Evolutionary conservation across 2,113 vertebrate genomes (phyloP).

Genomic region (Hemichromis elongatus): DNA sequence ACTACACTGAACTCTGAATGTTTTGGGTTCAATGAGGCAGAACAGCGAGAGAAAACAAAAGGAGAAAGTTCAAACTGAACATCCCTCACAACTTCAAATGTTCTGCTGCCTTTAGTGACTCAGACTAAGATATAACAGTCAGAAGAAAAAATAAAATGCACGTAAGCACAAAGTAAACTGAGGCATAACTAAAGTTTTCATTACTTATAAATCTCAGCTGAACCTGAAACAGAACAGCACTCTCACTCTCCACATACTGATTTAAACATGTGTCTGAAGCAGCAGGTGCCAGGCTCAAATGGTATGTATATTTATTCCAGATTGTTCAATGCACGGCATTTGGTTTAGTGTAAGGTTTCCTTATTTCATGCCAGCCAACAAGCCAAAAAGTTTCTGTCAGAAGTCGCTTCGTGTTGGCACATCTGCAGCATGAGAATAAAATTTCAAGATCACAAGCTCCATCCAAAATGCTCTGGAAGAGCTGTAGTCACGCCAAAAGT

Average conservation of each 20-base stretch:
- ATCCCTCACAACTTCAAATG: neutral
- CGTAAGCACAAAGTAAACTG: neutral
- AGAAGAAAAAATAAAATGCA: neutral
- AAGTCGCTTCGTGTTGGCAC: neutral
- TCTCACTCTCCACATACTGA: neutral
- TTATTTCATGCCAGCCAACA: neutral
- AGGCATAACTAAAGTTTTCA: neutral
- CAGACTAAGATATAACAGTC: neutral
- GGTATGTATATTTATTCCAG: neutral
- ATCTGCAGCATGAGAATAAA: neutral
- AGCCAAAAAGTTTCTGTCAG: neutral
- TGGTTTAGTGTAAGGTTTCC: neutral
- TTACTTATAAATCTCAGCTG: neutral
- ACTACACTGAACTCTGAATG: neutral
- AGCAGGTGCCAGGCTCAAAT: neutral
- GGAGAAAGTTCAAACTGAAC: neutral
- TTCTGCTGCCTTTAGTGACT: neutral
- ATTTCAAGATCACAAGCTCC: neutral
- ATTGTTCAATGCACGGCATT: neutral
- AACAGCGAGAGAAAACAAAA: neutral
- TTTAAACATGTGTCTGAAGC: neutral
- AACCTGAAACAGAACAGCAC: neutral
- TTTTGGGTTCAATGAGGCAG: neutral
- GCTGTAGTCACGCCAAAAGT: neutral
- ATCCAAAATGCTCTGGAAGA: neutral